Evolutionary conservation across 1,140 invertebrate species (phyloP), one percentile per base, ranked within the genome.

Genomic region (Sarcophaga peregrina): DNA sequence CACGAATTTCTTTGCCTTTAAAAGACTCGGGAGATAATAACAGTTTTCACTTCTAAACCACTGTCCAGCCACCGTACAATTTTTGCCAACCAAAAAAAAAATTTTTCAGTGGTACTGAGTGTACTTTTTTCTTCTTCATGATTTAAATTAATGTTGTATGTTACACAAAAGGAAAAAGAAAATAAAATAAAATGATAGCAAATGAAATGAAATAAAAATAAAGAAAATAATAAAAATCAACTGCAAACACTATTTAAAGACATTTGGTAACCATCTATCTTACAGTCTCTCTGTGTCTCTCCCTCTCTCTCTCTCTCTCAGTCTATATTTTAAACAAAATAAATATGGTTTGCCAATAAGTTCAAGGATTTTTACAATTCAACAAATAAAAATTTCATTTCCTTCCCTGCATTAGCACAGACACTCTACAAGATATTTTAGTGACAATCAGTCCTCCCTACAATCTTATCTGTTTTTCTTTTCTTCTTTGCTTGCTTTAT

Each of bases 101-200:
- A 58, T n/a, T n/a, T n/a, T n/a, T n/a, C n/a, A n/a, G n/a, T n/a
- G 9, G 13, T 52, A 52, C 50, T 13, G 2, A 52, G 9, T 0
- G 50, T 52, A 52, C 50, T 10, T 52, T 52, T 10, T 52, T 10
- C 50, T 52, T 13, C 50, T 58, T 58, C 54, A n/a, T 58, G 62
- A 9, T 68, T 68, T 68, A 68, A 68, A 20, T 68, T 62, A 62
- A 62, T 62, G 58, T 62, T 68, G 62, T 68, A 5, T 68, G 25
- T 37, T 37, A 37, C 25, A 37, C 1, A 37, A 68, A 68, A 68
- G 8, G 8, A 68, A 68, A 68, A 20, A 25, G 20, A 20, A 68
- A 25, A 68, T 9, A 2, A 68, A 13, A 58, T n/a, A 13, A 0
- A 13, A 58, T 58, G 11, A 58, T n/a, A 13, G 7, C 1, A 58